Base-by-base conservation (phyloP, 2,113 vertebrate species). In the Pandion haliaetus region DNA sequence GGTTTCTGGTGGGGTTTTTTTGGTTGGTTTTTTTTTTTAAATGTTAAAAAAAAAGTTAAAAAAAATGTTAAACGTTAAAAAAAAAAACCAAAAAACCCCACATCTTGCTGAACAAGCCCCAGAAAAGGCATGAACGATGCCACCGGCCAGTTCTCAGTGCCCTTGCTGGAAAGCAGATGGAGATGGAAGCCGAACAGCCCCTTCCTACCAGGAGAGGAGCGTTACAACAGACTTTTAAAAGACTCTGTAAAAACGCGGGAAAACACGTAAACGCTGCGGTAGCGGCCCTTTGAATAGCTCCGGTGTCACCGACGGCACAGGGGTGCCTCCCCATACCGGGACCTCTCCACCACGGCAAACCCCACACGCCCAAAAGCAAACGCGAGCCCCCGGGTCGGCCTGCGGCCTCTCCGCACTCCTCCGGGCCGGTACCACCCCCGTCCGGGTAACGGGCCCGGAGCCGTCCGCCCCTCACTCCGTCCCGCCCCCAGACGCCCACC, bases 201-300 rank as follows among this genome's bases (percentile, higher is more conserved):
- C 42, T 1, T 5, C 4, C 26, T 6, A 13, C 31, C 1, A 1
- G 14, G 5, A 19, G 9, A 54, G 29, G 1, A 8, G 3, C 44
- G 2, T 4, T 5, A 18, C 17, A 7, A 4, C 23, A 2, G 31
- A 1, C 32, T 1, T 2, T 8, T 0, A 0, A 10, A 10, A 8
- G 8, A 15, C 5, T 14, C 32, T 2, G 17, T 0, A 6, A 12
- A 38, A 66, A 5, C 3, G 0, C 26, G 0, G 6, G 4, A 4
- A 6, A 32, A 12, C 25, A 3, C 15, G 4, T 0, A 7, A 61
- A 3, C 2, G 24, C 13, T 5, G 2, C 2, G 14, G 26, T 6
- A 10, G 12, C 52, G 4, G 26, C 31, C 10, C 28, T 6, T 1
- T 1, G 26, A 20, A 8, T 0, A 4, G 47, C 65, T 8, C 61